Conservation (phyloP, 2,113 vertebrate species). For the Cinclus cinclus region DNA sequence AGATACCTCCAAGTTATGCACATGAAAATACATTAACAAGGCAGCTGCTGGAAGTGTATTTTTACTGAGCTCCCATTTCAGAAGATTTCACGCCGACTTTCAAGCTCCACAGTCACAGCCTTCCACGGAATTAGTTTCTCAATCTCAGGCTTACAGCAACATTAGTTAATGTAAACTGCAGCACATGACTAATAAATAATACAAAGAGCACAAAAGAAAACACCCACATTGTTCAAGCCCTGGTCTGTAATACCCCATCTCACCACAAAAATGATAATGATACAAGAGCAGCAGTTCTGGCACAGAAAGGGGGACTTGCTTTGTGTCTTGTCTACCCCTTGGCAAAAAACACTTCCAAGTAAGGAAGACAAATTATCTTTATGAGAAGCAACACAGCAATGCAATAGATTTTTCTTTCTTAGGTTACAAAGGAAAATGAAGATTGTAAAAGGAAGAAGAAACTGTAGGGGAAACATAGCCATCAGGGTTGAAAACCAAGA, state of each 20-base stretch:
- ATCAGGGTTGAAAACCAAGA: neutral
- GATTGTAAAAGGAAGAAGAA: neutral
- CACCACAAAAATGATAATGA: neutral
- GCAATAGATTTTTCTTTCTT: neutral
- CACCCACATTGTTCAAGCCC: neutral
- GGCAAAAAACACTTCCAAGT: constrained; percentile 4
- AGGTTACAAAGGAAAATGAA: neutral
- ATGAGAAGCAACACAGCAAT: neutral
- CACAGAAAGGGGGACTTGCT: neutral
- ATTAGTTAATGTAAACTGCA: neutral
- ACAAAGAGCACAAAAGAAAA: neutral
- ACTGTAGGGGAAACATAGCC: neutral
- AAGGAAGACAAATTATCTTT: neutral
- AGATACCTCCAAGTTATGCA: neutral
- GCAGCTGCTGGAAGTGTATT: neutral
- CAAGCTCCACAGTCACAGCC: neutral
- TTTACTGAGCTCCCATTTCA: neutral
- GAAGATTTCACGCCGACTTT: neutral
- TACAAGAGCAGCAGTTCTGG: neutral
- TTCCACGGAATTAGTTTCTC: neutral
- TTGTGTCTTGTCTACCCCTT: neutral
- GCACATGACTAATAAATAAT: neutral
- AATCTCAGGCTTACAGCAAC: neutral
- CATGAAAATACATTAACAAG: neutral
- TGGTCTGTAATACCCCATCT: neutral